Evolutionary conservation across 2,888 invertebrate genomes (phyloP), one percentile per base, ranked within the genome.

Genomic region (Thalpophila matura): DNA sequence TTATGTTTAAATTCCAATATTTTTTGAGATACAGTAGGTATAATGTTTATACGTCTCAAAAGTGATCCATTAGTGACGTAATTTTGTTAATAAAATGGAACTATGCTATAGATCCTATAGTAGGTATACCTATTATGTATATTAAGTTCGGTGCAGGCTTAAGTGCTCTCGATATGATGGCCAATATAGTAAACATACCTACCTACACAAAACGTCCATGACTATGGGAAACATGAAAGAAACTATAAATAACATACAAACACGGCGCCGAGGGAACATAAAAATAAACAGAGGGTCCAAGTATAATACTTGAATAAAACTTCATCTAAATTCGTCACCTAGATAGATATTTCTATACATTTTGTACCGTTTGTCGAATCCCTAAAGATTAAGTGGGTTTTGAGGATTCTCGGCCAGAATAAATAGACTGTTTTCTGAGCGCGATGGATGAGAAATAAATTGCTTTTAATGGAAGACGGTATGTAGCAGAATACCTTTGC

Each of bases 191-290:
- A 56, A 26, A 56, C 7, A 45, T 31, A 55, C n/a, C 14, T 42
- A 14, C 6, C 29, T 14, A 14, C n/a, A 27, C 45, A 53, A 51
- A 50, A 31, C 37, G 49, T 55, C 53, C 42, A 29, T 63, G 65
- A 40, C 22, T 55, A 29, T 38, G 51, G 45, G 35, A 53, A 60
- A 77, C 76, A 70, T 78, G 63, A 78, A 74, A 78, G 58, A 61
- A 56, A 56, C 63, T 78, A 78, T 71, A 66, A 74, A 76, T 76
- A 76, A 63, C 40, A 38, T 29, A 46, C 43, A 49, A 49, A 62
- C 51, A 14, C 24, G 50, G 33, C 53, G 42, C 49, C 49, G 59
- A 53, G 60, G 58, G 56, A 60, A 59, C 14, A 50, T 60, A 51
- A 56, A 61, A 58, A 67, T 76, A 76, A 57, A 70, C 42, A 43